Conservation (phyloP, 1,140 invertebrate genomes). For the Periplaneta americana region DNA sequence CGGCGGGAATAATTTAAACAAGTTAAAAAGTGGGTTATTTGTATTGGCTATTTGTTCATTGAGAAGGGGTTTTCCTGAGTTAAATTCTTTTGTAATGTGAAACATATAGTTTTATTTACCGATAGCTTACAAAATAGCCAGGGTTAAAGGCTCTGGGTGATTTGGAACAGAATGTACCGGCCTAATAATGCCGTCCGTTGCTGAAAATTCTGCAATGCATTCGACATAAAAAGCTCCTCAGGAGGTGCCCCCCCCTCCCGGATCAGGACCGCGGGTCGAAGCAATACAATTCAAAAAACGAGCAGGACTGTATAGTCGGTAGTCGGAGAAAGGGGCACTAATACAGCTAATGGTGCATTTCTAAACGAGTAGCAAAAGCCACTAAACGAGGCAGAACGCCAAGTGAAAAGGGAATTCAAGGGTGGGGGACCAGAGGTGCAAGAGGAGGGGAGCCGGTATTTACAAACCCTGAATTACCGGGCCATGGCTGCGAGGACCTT, state of each 20-base stretch:
- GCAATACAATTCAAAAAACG: constrained; percentile 10
- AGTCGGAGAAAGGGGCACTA: constrained; percentile 1
- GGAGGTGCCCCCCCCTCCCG: neutral
- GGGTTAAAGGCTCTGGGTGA: neutral
- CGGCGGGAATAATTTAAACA: too few species aligned
- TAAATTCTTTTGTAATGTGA: too few species aligned
- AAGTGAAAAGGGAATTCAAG: neutral
- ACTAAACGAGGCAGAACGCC: constrained; percentile 8
- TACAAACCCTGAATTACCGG: constrained; percentile 18
- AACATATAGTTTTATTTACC: too few species aligned
- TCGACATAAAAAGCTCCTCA: neutral
- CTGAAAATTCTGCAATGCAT: neutral
- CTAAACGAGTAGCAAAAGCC: constrained; percentile 10
- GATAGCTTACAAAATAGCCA: too few species aligned
- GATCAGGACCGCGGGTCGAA: neutral
- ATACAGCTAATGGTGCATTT: constrained; percentile 17
- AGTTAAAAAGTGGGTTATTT: too few species aligned
- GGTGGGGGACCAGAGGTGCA: neutral
- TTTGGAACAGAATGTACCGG: neutral
- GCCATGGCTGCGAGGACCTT: neutral
- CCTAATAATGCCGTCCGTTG: neutral
- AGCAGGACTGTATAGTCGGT: neutral
- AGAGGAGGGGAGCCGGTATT: constrained; percentile 5
- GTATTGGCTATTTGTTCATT: too few species aligned
- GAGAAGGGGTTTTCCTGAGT: too few species aligned